Evolutionary conservation across 1,140 invertebrate species (phyloP), one percentile per base, ranked within the genome.

Genomic region (Neodiprion lecontei): DNA sequence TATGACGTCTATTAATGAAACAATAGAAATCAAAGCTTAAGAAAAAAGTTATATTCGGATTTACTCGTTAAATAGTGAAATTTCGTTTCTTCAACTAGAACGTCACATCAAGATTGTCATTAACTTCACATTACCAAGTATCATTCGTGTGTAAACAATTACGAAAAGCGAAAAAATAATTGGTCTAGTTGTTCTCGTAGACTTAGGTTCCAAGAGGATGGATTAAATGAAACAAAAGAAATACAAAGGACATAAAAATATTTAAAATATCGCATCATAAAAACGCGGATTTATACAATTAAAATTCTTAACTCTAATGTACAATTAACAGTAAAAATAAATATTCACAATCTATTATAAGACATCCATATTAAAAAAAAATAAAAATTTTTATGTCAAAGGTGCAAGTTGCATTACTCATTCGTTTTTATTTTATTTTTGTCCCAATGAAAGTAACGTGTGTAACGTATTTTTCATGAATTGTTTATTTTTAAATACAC

Each of bases 201-300:
- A 40, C 0, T 21, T 1, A 21, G 17, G 17, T 40, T 40, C 28
- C 28, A 40, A 40, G 28, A 40, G 28, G 28, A 73, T 76, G 75
- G 73, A 71, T 78, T 75, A 73, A 82, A 79, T 77, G 78, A 79
- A 81, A 79, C 75, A 49, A 79, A 73, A 76, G 68, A 67, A 76
- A 74, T 78, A 77, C 80, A 79, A 83, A 81, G 82, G 81, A 82
- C 79, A 81, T 83, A 82, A 80, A 83, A 83, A 83, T 79, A 78
- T 83, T 81, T 77, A 73, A 81, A 78, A 80, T 79, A 82, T 78
- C 80, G 76, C 73, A 79, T 81, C 82, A 83, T 77, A 82, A 76
- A 72, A 61, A 76, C 78, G 66, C 74, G 76, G 79, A 80, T 75
- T 82, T 84, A 82, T 74, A 83, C 14, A 75, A 65, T 67, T 77